These are phyloP conservation scores for Frieseomelitta varia DNA, from an alignment of 1,140 invertebrate genomes.

Conservation along the genomic window DNA sequence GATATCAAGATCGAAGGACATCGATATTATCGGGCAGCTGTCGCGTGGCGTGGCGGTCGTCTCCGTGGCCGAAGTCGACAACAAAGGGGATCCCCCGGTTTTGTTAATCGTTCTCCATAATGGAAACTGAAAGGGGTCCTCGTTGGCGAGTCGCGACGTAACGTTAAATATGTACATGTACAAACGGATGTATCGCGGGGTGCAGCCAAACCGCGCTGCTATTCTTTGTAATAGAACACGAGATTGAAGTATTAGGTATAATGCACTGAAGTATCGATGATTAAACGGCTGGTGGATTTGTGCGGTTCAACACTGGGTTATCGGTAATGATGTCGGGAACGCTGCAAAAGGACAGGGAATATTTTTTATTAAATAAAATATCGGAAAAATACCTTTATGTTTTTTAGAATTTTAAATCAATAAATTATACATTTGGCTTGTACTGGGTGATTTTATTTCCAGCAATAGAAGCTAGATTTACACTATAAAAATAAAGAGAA, in stretches of 20 bases:
- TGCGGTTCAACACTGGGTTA: neutral
- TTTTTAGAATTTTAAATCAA: too few species aligned
- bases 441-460: too few species aligned
- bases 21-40: conserved; percentile 64
- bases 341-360: neutral
- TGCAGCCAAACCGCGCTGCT: neutral
- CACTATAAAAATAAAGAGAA: too few species aligned
- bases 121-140: conserved; percentile 45
- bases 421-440: too few species aligned
- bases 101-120: conserved; percentile 43
- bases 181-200: conserved; percentile 26
- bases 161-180: conserved; percentile 47
- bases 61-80: conserved; percentile 18
- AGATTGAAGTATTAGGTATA: neutral
- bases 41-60: conserved; percentile 29
- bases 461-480: too few species aligned
- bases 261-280: neutral
- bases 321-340: neutral
- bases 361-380: neutral
- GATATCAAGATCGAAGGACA: conserved; percentile 47
- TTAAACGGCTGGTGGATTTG: conserved; percentile 15
- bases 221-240: conserved; percentile 33
- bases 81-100: conserved; percentile 53
- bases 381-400: too few species aligned
- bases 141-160: neutral